These are phyloP conservation scores for Notarius lentiginosus DNA, from an alignment of 2,113 vertebrate species.

Conservation along the genomic window DNA sequence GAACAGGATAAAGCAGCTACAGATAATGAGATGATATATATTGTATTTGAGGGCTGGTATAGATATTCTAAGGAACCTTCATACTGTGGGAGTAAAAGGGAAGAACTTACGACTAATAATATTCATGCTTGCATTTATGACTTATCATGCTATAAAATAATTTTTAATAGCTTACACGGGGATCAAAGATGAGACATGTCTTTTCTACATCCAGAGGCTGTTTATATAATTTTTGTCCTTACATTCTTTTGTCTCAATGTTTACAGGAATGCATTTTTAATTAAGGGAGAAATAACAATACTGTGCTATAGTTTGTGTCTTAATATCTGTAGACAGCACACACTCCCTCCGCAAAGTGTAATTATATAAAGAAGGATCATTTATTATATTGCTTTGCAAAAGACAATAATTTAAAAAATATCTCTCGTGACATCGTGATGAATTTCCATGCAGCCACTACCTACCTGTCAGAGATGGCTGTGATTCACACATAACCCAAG, in stretches of 20 bases:
- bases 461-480: neutral
- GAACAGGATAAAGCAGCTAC: too few relatives aligned
- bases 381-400: too few relatives aligned
- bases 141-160: neutral
- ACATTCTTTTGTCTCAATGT: neutral
- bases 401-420: too few relatives aligned
- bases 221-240: neutral
- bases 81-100: neutral
- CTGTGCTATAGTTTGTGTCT: neutral
- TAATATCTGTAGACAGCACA: neutral
- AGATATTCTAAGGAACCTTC: neutral
- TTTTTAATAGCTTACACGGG: neutral
- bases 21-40: too few relatives aligned
- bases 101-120: neutral
- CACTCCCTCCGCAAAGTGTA: neutral
- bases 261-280: neutral
- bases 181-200: neutral
- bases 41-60: neutral
- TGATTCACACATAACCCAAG: slow-evolving; percentile 10
- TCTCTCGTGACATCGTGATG: too few relatives aligned
- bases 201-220: neutral
- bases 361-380: neutral
- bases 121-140: neutral
- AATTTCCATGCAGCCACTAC: neutral
- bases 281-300: neutral